phyloP scores from a whole-genome alignment of 2,113 vertebrate species.

The Gorsachius goisagi region DNA sequence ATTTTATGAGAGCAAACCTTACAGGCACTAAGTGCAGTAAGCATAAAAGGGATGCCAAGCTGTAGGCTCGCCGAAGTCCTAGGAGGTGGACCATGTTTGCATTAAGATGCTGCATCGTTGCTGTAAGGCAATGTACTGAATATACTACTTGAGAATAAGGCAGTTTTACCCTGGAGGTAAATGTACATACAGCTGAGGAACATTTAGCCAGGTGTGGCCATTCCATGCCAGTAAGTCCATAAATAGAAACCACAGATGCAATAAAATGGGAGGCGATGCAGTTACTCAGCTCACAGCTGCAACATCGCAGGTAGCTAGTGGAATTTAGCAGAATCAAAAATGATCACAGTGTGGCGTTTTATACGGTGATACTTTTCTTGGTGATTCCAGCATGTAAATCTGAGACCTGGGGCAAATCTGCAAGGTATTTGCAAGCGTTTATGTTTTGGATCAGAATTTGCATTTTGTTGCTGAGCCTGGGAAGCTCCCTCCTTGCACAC shows the following conservation, averaged over 20 bases:
- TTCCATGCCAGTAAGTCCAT: neutral
- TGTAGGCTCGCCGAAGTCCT: neutral
- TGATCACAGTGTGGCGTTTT: neutral
- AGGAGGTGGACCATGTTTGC: neutral
- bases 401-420: neutral
- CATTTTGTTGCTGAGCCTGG: neutral
- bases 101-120: neutral
- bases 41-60: neutral
- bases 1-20: constrained; percentile 12
- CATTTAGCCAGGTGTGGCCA: constrained; percentile 20
- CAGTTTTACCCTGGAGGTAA: constrained; percentile 5
- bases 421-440: neutral
- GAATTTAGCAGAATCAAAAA: neutral
- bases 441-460: neutral
- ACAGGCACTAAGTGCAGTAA: neutral
- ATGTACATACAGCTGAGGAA: neutral
- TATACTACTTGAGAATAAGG: neutral
- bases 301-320: neutral
- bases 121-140: neutral
- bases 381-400: neutral
- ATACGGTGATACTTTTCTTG: neutral
- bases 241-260: neutral
- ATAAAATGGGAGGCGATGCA: neutral
- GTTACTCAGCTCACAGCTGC: neutral
- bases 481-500: neutral